Conservation (phyloP, 2,888 invertebrate species). For the Odontothrips loti region DNA sequence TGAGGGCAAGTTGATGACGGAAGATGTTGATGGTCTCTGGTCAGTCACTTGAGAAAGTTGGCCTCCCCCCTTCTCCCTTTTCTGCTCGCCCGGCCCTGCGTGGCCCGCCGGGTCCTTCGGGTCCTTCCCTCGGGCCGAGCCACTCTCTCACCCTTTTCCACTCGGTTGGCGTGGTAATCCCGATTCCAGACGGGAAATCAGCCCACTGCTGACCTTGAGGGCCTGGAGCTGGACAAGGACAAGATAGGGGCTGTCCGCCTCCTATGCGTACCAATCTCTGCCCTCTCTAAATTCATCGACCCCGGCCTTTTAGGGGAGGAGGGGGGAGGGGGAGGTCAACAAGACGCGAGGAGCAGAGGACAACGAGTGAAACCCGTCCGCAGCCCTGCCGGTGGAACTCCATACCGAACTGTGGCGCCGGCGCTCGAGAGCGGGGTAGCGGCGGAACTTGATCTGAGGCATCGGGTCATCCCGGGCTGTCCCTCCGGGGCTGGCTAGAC, state of each 20-base stretch:
- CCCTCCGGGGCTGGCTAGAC: no score
- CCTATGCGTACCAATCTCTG: background rate
- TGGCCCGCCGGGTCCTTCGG: no score
- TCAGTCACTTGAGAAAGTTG: slow-evolving; percentile 1
- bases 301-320: background rate
- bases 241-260: background rate
- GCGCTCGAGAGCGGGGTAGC: no score
- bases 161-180: background rate
- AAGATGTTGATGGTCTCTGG: background rate
- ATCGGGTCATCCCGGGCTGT: no score
- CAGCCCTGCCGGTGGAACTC: no score
- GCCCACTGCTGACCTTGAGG: background rate
- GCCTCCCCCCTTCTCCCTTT: background rate
- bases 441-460: no score
- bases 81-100: no score
- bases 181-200: background rate
- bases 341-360: background rate
- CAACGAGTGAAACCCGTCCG: no score
- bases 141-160: no score
- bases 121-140: no score
- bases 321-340: background rate
- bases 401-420: no score
- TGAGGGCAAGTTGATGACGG: background rate
- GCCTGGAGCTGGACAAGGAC: background rate
- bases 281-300: background rate